A percentile compares a stretch with the other conserved stretches of the same genome.
Evolutionary conservation across 1,140 invertebrate genomes (phyloP).

Genomic region (Musca domestica): DNA sequence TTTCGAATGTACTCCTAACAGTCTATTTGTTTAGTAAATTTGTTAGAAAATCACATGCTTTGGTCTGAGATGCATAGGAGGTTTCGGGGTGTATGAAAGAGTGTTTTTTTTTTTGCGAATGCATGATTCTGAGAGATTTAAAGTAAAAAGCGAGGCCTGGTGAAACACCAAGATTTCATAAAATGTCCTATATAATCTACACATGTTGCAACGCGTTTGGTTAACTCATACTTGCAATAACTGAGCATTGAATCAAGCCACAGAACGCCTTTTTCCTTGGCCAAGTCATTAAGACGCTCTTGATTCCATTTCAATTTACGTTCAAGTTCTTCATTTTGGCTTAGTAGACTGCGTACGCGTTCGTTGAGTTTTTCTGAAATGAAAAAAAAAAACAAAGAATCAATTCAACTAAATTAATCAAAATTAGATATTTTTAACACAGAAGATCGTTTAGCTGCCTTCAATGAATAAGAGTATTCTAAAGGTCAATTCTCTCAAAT

Average conservation of each 20-base stretch:
- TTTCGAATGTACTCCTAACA: conserved; percentile 4
- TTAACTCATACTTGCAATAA: conserved; percentile 53
- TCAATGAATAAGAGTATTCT: too few species aligned
- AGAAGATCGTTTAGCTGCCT: too few species aligned
- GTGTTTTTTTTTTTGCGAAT: too few species aligned
- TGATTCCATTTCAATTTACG: conserved; percentile 37
- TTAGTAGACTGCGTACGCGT: conserved; percentile 39
- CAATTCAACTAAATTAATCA: too few species aligned
- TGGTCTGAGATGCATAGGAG: neutral
- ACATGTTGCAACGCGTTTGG: conserved; percentile 33
- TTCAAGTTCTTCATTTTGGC: conserved; percentile 41
- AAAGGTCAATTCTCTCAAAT: too few species aligned
- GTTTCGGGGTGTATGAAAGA: too few species aligned
- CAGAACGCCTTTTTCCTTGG: conserved; percentile 40
- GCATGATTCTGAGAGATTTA: too few species aligned
- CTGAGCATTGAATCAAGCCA: conserved; percentile 52
- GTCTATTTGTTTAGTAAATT: neutral
- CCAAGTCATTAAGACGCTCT: conserved; percentile 41
- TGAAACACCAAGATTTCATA: conserved; percentile 2
- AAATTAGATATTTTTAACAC: too few species aligned
- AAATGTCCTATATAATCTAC: conserved; percentile 17
- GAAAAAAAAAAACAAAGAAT: neutral
- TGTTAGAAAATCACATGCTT: neutral
- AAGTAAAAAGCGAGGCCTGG: conserved; percentile 12
- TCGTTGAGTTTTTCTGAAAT: conserved; percentile 47